phyloP scores from a whole-genome alignment of 2,888 invertebrate genomes.

The Rhagonycha fulva region DNA sequence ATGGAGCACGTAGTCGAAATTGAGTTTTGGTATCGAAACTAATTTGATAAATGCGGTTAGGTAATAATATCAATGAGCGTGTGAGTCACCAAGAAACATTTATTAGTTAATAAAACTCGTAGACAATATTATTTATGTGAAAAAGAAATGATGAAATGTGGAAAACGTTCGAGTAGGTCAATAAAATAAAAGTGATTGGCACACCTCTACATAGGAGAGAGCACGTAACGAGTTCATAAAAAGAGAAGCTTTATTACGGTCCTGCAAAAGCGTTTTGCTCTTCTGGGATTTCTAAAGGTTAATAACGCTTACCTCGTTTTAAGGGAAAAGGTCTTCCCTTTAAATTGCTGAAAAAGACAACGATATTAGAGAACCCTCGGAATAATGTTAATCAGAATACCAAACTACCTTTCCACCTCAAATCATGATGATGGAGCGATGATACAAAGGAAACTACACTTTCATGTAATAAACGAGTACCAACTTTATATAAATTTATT shows the following conservation, averaged over 20 bases:
- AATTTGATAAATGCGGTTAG: conserved; percentile 17
- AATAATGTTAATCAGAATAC: conserved; percentile 29
- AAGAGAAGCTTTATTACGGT: conserved; percentile 50
- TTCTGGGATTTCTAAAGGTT: conserved; percentile 42
- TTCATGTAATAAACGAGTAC: not conserved
- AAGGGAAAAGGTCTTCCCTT: conserved; percentile 38
- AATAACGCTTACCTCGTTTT: conserved; percentile 40
- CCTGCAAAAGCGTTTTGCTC: conserved; percentile 48
- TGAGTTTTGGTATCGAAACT: not conserved
- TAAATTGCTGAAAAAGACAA: conserved; percentile 49
- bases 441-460: conserved; percentile 1
- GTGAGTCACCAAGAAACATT: conserved; percentile 14
- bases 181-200: conserved; percentile 43
- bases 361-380: conserved; percentile 43
- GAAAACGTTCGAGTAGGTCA: conserved; percentile 25
- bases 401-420: conserved; percentile 10
- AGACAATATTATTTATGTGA: conserved; percentile 28
- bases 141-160: conserved; percentile 16
- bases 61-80: conserved; percentile 21
- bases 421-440: conserved; percentile 10
- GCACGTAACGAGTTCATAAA: conserved; percentile 50
- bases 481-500: not conserved
- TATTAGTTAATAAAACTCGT: conserved; percentile 28
- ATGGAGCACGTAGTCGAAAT: not conserved
- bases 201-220: conserved; percentile 37